These are phyloP conservation scores for Heliconius ismenius DNA, from an alignment of 2,888 invertebrate genomes.

Conservation along the genomic window DNA sequence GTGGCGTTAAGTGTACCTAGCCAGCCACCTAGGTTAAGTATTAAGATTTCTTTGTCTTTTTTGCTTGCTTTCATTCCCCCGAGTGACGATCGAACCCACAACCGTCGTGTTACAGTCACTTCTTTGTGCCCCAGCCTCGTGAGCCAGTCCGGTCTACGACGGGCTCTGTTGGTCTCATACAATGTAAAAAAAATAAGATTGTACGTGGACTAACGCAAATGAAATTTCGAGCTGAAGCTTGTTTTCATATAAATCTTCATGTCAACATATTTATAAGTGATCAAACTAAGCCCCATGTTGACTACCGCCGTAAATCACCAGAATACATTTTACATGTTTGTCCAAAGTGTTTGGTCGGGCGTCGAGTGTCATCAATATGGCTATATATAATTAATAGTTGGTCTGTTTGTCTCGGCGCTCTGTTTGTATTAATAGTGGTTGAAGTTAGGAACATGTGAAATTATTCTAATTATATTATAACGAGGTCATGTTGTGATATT, in stretches of 20 bases:
- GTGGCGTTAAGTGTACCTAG: too few species aligned
- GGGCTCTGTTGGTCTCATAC: too few species aligned
- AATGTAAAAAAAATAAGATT: too few species aligned
- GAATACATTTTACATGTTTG: slow-evolving; percentile 36
- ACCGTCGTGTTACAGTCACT: too few species aligned
- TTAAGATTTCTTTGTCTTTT: too few species aligned
- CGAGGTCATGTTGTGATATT: not conserved
- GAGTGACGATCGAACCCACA: too few species aligned
- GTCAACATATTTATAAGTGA: slow-evolving; percentile 3
- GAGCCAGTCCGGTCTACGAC: too few species aligned
- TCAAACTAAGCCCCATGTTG: not conserved
- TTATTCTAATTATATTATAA: not conserved
- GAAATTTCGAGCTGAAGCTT: not conserved
- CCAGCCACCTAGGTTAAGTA: too few species aligned
- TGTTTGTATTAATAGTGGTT: slow-evolving; percentile 32
- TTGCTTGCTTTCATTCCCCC: too few species aligned
- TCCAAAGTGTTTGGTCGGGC: slow-evolving; percentile 33
- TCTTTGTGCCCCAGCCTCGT: too few species aligned
- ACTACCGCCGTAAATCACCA: slow-evolving; percentile 28
- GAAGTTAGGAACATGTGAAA: not conserved
- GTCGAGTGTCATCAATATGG: slow-evolving; percentile 44
- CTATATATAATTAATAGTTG: slow-evolving; percentile 43
- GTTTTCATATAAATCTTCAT: not conserved
- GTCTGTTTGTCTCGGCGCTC: slow-evolving; percentile 37
- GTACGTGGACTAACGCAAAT: not conserved